Base-by-base conservation (phyloP, 2,888 invertebrate genomes). In the Conops quadrifasciatus region DNA sequence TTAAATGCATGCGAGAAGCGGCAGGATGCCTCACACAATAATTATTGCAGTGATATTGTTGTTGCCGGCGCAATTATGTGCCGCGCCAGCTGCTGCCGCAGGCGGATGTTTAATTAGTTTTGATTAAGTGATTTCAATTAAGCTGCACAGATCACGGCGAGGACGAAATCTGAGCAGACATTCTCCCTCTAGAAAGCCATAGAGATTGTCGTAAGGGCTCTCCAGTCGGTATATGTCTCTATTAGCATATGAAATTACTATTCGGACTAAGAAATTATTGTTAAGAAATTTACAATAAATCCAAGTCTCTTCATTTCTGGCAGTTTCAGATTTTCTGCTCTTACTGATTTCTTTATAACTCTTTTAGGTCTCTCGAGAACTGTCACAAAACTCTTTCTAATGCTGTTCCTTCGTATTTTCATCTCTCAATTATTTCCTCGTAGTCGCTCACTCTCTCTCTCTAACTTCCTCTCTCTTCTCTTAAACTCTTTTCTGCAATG, bases 141-240 rank as follows among this genome's bases (percentile, higher is more conserved):
- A 36, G n/a, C n/a, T n/a, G n/a, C n/a, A n/a, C n/a, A n/a, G n/a
- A n/a, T n/a, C n/a, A n/a, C n/a, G n/a, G n/a, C n/a, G 47, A 60
- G 45, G 58, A 53, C 28, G 59, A 53, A 45, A 47, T 62, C 24
- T 30, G 24, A 24, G n/a, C 49, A 53, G 69, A 19, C 59, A 62
- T 49, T 45, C 15, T 43, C 63, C 64, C 56, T 63, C 43, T 73
- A 43, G n/a, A n/a, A n/a, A n/a, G n/a, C n/a, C n/a, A n/a, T n/a
- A n/a, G n/a, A n/a, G n/a, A n/a, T n/a, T n/a, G n/a, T n/a, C n/a
- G n/a, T n/a, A n/a, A n/a, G n/a, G n/a, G n/a, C n/a, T n/a, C n/a
- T n/a, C n/a, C n/a, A n/a, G n/a, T n/a, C n/a, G n/a, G n/a, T n/a
- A n/a, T n/a, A n/a, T n/a, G n/a, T n/a, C n/a, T n/a, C n/a, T n/a